These are phyloP conservation scores for Lepus europaeus DNA, from an alignment of 2,113 vertebrate genomes.

Conservation along the genomic window DNA sequence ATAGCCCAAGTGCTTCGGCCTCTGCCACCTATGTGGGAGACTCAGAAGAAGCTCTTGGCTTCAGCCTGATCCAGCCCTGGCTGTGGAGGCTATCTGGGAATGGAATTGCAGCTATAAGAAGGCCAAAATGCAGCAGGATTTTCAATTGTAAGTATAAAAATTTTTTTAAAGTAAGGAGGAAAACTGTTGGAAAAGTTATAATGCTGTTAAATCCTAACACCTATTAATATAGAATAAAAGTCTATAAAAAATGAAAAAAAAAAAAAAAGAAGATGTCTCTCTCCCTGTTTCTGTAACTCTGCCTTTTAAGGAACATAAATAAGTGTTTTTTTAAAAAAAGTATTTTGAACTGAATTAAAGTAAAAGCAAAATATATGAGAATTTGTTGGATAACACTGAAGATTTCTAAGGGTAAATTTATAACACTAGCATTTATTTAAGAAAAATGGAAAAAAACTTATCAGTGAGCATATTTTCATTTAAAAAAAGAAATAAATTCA, in stretches of 20 bases:
- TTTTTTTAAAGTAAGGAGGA: background rate
- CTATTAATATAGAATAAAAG: slow-evolving; percentile 47
- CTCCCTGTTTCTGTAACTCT: no score
- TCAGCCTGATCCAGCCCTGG: no score
- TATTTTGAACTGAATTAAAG: background rate
- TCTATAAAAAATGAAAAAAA: slow-evolving; percentile 2
- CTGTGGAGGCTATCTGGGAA: no score
- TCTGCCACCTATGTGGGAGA: no score
- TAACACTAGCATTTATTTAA: background rate
- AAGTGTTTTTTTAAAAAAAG: no score
- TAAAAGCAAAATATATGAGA: background rate
- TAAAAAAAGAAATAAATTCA: background rate
- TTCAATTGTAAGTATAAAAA: slow-evolving; percentile 65
- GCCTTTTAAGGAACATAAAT: no score
- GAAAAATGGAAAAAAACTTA: background rate
- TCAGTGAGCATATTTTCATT: background rate
- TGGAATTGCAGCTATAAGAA: slow-evolving; percentile 62
- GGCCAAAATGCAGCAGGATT: slow-evolving; percentile 74
- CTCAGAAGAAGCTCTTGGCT: no score
- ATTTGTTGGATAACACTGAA: background rate
- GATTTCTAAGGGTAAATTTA: background rate
- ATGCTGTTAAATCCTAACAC: slow-evolving; percentile 32
- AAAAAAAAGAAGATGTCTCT: no score
- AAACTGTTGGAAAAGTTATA: slow-evolving; percentile 58
- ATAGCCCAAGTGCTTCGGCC: no score